Conservation (phyloP, 2,888 invertebrate species). For the Andrena minutula region DNA sequence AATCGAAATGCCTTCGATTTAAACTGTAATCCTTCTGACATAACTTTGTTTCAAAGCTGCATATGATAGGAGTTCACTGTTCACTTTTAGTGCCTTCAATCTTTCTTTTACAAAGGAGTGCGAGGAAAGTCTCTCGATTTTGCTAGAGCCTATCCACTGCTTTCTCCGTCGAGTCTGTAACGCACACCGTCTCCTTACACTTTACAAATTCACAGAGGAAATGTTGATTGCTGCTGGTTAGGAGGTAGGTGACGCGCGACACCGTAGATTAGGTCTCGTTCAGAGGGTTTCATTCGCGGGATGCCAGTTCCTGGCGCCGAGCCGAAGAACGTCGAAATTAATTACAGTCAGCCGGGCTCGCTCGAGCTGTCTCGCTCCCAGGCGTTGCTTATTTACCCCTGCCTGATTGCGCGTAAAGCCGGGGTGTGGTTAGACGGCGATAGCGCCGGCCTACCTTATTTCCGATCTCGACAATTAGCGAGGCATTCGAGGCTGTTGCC, state of each 20-base stretch:
- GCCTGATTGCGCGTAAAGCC: background rate
- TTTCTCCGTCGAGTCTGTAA: too few relatives aligned
- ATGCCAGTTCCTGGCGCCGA: background rate
- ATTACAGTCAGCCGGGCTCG: conserved; percentile 23
- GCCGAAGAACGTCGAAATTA: conserved; percentile 28
- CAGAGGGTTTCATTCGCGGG: background rate
- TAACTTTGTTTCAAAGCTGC: conserved; percentile 1
- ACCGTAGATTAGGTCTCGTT: background rate
- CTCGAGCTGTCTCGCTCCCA: background rate
- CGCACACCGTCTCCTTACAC: too few relatives aligned
- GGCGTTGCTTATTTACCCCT: conserved; percentile 14
- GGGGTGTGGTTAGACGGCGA: background rate
- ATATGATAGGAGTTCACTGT: background rate
- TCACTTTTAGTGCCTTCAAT: background rate
- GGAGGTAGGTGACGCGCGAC: background rate
- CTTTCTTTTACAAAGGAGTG: background rate
- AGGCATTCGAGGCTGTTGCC: conserved; percentile 22
- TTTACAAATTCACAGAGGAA: too few relatives aligned
- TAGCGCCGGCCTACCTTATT: conserved; percentile 12
- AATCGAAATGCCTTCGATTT: conserved; percentile 3
- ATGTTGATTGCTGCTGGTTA: too few relatives aligned
- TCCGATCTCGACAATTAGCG: conserved; percentile 42
- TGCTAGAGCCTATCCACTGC: too few relatives aligned
- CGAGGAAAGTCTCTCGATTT: too few relatives aligned
- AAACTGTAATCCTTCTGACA: background rate